A percentile compares a stretch with the other conserved stretches of the same genome.
Evolutionary conservation across 2,888 invertebrate genomes (phyloP).

Genomic region (Drosophila prolongata): DNA sequence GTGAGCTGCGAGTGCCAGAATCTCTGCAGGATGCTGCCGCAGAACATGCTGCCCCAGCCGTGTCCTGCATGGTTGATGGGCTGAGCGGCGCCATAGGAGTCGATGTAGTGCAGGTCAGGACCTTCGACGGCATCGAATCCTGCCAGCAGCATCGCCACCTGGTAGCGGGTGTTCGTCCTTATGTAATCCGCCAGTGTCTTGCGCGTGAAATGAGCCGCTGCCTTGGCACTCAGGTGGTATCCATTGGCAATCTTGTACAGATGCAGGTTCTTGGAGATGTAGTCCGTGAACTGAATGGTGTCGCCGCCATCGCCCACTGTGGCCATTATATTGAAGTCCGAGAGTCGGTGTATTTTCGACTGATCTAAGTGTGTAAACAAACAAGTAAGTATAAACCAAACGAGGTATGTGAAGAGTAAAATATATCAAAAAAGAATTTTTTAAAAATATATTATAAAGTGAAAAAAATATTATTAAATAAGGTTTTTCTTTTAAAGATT

Average conservation of each 20-base stretch:
- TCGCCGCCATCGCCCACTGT: constrained; percentile 97
- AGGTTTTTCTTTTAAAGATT: no score
- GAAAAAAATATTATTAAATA: no score
- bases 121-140: constrained; percentile 91
- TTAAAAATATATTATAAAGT: no score
- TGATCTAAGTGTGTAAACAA: constrained; percentile 88
- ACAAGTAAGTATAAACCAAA: no score
- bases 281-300: constrained; percentile 97
- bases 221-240: constrained; percentile 95
- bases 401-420: no score
- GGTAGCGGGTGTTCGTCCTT: constrained; percentile 89
- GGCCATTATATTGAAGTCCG: constrained; percentile 94
- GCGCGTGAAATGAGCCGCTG: constrained; percentile 96
- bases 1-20: constrained; percentile 91
- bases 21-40: constrained; percentile 95
- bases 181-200: constrained; percentile 95
- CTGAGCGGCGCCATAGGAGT: constrained; percentile 95
- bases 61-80: constrained; percentile 95
- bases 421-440: no score
- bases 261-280: constrained; percentile 97
- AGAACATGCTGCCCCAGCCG: constrained; percentile 97
- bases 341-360: constrained; percentile 95
- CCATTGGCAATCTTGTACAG: constrained; percentile 98
- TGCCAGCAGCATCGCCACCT: constrained; percentile 75
- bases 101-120: constrained; percentile 95